Percentiles rank a stretch among this genome's conserved stretches.
These are phyloP conservation scores for Cepphus grylle DNA, from an alignment of 2,113 vertebrate genomes.

Conservation along the genomic window DNA sequence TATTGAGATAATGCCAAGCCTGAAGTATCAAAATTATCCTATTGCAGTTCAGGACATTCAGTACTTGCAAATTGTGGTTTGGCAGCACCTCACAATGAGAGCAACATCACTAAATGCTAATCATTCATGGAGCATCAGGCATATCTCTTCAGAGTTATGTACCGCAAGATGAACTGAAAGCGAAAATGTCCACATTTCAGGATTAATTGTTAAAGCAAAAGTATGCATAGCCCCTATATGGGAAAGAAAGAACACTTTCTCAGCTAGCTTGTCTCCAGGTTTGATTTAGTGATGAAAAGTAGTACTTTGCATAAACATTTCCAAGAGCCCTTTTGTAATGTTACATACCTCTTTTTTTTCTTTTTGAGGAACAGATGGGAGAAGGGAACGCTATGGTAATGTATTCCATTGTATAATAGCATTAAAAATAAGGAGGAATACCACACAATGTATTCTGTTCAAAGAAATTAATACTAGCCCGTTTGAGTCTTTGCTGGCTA, in stretches of 20 bases:
- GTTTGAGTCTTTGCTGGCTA: background rate
- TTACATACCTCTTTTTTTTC: background rate
- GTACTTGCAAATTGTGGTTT: background rate
- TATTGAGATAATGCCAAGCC: background rate
- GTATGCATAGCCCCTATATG: background rate
- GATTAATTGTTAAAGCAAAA: background rate
- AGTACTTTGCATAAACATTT: conserved; percentile 31
- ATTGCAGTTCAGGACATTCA: background rate
- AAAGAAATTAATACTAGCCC: background rate
- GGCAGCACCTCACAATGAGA: background rate
- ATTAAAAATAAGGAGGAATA: background rate
- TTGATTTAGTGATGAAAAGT: conserved; percentile 15
- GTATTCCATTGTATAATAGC: background rate
- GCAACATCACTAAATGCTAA: conserved; percentile 12
- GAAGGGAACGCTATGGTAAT: background rate
- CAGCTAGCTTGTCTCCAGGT: background rate
- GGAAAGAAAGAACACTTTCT: background rate
- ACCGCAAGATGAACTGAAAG: conserved; percentile 12
- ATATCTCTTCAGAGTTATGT: background rate
- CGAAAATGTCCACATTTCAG: background rate
- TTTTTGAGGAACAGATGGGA: conserved; percentile 23
- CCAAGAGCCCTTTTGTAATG: background rate
- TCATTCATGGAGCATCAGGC: background rate
- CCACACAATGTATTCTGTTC: background rate
- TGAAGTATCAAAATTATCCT: conserved; percentile 18